Evolutionary conservation across 2,888 invertebrate genomes (phyloP), one percentile per base, ranked within the genome.

Genomic region (Eurytoma adleriae): DNA sequence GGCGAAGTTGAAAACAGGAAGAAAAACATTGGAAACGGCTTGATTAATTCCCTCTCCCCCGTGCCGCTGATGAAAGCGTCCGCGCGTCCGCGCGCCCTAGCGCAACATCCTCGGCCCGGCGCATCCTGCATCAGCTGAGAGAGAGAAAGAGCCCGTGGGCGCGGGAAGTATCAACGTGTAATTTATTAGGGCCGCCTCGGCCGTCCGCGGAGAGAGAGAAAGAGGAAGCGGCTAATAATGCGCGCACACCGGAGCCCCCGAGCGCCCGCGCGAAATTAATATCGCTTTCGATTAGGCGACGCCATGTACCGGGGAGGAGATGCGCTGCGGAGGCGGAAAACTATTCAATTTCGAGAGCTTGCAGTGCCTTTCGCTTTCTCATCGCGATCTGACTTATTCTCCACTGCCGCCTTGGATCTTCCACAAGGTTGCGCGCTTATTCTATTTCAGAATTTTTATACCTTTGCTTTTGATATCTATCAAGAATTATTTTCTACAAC

Each of bases 241-340:
- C 69, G 61, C 64, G 18, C n/a, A 20, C 40, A 40, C 16, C 24
- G 48, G 61, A 61, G 54, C 68, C 68, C 68, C n/a, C 27, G 68
- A 64, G 64, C 64, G 40, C 40, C 64, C 20, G 62, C 56, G 73
- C 30, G 62, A 75, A 75, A 75, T 79, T 79, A 79, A 81, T 81
- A 81, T 81, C 78, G 75, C 72, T 79, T 79, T 81, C 78, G 81
- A 78, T 78, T 79, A 81, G 75, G 61, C 18, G 68, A 30, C 66
- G 71, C 18, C 54, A 50, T 40, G 48, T 10, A 40, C 14, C 5
- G 40, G 10, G 14, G 50, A 40, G 64, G 50, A 57, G 56, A 40
- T 40, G 40, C 40, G 40, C 40, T 16, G 40, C 40, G 24, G 50
- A 68, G 56, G 69, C 56, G 40, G 56, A 56, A 40, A 10, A 13